Percentiles rank a stretch among this genome's conserved stretches.
Conservation (phyloP, 1,140 invertebrate genomes). For the Drosophila albomicans region DNA sequence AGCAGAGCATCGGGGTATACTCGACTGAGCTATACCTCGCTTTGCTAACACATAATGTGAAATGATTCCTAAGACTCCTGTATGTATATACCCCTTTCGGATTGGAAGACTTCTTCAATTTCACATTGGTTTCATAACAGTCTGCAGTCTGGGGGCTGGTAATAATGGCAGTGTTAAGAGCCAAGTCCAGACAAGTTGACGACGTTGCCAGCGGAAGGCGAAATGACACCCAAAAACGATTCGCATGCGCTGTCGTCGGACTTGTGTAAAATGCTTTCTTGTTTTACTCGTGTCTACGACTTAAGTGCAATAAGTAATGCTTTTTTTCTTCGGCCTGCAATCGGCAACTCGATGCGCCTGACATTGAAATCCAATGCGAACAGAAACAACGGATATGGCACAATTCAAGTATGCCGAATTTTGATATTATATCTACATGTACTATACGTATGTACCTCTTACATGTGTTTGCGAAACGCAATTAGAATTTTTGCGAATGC, state of each 20-base stretch:
- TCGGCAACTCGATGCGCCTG: constrained; percentile 52
- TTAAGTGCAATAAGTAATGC: constrained; percentile 39
- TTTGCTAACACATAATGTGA: neutral
- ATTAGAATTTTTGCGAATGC: neutral
- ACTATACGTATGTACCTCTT: neutral
- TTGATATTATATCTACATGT: neutral
- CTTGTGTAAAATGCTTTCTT: constrained; percentile 53
- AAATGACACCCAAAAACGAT: constrained; percentile 44
- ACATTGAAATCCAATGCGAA: constrained; percentile 63
- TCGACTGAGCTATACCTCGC: neutral
- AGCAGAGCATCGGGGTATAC: neutral
- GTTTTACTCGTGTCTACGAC: constrained; percentile 54
- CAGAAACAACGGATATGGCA: neutral
- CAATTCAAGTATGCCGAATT: neutral
- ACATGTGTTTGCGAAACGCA: neutral
- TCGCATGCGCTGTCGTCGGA: constrained; percentile 33
- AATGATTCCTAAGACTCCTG: neutral
- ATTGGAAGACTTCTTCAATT: neutral
- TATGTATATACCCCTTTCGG: neutral
- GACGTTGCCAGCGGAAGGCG: constrained; percentile 53
- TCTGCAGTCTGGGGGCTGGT: neutral
- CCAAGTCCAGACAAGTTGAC: constrained; percentile 63
- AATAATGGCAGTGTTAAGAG: neutral
- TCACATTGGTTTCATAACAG: neutral
- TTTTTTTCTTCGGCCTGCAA: constrained; percentile 13